Evolutionary conservation across 2,113 vertebrate species (phyloP).

Genomic region (Saccopteryx bilineata): DNA sequence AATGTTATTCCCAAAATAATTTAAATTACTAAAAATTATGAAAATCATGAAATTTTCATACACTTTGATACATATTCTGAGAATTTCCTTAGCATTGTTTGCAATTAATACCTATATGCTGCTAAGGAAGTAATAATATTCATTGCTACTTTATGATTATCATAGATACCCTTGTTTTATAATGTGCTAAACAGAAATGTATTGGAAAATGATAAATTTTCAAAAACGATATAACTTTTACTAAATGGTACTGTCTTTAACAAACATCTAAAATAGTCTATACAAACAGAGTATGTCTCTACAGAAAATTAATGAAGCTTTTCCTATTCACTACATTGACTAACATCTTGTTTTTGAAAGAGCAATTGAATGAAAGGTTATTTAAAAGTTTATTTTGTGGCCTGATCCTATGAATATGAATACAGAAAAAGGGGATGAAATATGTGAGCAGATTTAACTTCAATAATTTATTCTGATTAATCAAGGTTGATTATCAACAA

Average conservation of each 20-base stretch:
- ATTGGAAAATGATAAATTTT: constrained; percentile 14
- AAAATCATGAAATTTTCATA: neutral
- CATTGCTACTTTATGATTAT: constrained; percentile 26
- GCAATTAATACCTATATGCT: neutral
- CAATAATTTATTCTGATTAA: constrained; percentile 73
- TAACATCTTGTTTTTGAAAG: constrained; percentile 48
- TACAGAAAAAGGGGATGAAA: constrained; percentile 42
- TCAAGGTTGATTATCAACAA: constrained; percentile 64
- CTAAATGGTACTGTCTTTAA: constrained; percentile 15
- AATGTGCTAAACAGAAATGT: neutral
- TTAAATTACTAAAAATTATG: constrained; percentile 13
- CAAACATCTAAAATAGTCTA: neutral
- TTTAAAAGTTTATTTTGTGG: constrained; percentile 48
- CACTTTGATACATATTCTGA: neutral
- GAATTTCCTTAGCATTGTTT: neutral
- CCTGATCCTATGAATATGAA: constrained; percentile 58
- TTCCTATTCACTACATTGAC: neutral
- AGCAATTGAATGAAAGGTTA: constrained; percentile 2
- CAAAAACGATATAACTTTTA: constrained; percentile 1
- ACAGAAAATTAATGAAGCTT: constrained; percentile 44
- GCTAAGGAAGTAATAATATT: constrained; percentile 12
- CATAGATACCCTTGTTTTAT: neutral
- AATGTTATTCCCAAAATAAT: neutral
- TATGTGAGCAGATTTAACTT: constrained; percentile 68
- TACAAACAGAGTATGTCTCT: constrained; percentile 20